Base-by-base conservation (phyloP, 2,113 vertebrate genomes). In the Peromyscus polionotus region DNA sequence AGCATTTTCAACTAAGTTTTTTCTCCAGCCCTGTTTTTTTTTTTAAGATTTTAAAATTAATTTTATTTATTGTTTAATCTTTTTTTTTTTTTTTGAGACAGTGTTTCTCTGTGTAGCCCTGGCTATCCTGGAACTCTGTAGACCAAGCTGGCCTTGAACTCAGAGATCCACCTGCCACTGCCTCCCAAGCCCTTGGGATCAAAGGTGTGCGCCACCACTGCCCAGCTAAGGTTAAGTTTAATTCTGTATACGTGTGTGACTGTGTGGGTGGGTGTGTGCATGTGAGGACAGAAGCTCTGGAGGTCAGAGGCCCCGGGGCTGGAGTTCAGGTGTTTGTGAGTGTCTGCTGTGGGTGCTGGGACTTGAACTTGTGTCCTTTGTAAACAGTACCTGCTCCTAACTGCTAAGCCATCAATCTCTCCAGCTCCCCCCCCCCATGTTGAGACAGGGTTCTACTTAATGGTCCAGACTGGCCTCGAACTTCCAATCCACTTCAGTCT, bases 161-260 rank as follows among this genome's bases (percentile, higher is more conserved):
- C 42, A 65, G 61, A 45, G 39, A 28, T 31, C 26, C 16, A 11
- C 61, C 42, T 51, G 72, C 28, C 72, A 31, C n/a, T 42, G 19
- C n/a, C 68, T n/a, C 68, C 68, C 16, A 5, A 17, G 36, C 19
- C 16, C 33, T 51, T 72, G 36, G 70, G 4, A 36, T 19, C 2
- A 70, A n/a, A n/a, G 33, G 33, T 16, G 6, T 7, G 6, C 36
- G 0, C 0, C 1, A 70, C 36, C 36, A n/a, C 10, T 0, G 9
- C 22, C 68, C 17, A n/a, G 16, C 16, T 72, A 70, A 7, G 33
- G 68, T 39, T 39, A 72, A 72, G 36, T 73, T n/a, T 73, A 73
- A 73, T 73, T 73, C n/a, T 39, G 70, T 73, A 3, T 22, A 4
- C 4, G 8, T 20, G 19, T 39, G 19, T 73, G 70, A 73, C 70